These are phyloP conservation scores for Lithobates pipiens DNA, from an alignment of 2,797 vertebrate genomes.

Conservation along the genomic window DNA sequence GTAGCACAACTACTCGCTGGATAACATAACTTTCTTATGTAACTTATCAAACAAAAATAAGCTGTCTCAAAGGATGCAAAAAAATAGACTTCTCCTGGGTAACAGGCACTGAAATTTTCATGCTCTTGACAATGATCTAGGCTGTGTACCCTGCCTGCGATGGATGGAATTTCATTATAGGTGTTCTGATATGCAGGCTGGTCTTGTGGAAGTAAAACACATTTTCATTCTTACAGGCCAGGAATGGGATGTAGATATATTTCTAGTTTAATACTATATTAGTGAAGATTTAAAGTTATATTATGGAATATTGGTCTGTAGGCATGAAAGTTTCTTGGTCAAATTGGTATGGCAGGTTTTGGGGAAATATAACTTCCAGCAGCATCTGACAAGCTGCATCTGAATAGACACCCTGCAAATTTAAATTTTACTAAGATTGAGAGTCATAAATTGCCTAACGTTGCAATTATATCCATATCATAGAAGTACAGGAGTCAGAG, in stretches of 20 bases:
- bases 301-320: no score
- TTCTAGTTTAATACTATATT: neutral
- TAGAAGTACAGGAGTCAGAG: no score
- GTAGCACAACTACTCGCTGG: conserved; percentile 25
- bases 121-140: neutral
- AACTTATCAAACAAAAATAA: conserved; percentile 57
- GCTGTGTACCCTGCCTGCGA: no score
- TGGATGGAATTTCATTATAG: neutral
- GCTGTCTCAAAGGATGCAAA: conserved; percentile 22
- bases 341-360: no score
- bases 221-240: neutral
- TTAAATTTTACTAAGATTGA: no score
- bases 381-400: no score
- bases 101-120: conserved; percentile 11
- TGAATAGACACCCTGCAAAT: no score
- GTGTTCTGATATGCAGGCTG: neutral
- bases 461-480: no score
- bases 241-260: neutral
- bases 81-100: conserved; percentile 36
- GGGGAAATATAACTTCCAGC: no score
- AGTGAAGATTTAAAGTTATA: no score
- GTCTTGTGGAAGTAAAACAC: neutral
- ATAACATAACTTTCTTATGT: conserved; percentile 51
- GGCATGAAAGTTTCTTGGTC: no score
- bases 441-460: no score